Evolutionary conservation across 2,113 vertebrate genomes (phyloP).

Genomic region (Coryphaenoides rupestris): DNA sequence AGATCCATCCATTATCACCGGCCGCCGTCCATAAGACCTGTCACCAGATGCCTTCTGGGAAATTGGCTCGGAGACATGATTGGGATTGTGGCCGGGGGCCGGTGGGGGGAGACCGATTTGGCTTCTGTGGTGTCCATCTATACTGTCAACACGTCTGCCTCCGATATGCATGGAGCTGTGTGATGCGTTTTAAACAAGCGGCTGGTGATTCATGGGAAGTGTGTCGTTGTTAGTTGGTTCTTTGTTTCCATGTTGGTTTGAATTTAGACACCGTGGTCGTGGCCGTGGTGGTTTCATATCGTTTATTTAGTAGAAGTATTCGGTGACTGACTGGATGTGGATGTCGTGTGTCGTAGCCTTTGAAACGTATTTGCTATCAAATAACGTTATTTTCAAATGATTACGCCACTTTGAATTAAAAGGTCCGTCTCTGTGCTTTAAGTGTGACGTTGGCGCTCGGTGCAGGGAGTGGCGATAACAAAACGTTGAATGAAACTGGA

Average conservation of each 20-base stretch:
- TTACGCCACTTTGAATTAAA: no score
- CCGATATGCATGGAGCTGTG: conserved; percentile 21
- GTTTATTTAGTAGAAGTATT: no score
- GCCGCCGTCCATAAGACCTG: conserved; percentile 55
- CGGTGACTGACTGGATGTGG: no score
- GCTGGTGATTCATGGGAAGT: not conserved
- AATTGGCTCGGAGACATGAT: conserved; percentile 56
- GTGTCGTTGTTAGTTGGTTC: not conserved
- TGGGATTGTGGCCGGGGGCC: conserved; percentile 50
- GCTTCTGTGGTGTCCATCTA: conserved; percentile 49
- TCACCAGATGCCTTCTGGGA: conserved; percentile 62
- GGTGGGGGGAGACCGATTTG: conserved; percentile 44
- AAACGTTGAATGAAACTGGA: no score
- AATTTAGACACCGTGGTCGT: not conserved
- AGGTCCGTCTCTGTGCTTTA: no score
- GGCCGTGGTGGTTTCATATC: no score
- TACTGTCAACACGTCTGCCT: conserved; percentile 43
- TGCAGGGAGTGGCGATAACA: no score
- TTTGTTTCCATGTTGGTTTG: not conserved
- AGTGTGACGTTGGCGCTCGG: no score
- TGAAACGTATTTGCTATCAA: no score
- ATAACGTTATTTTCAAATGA: no score
- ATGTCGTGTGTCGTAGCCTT: no score
- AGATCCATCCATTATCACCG: conserved; percentile 65
- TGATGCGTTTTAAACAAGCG: conserved; percentile 14